These are phyloP conservation scores for Agrochola lychnidis DNA, from an alignment of 2,888 invertebrate genomes.

Conservation along the genomic window DNA sequence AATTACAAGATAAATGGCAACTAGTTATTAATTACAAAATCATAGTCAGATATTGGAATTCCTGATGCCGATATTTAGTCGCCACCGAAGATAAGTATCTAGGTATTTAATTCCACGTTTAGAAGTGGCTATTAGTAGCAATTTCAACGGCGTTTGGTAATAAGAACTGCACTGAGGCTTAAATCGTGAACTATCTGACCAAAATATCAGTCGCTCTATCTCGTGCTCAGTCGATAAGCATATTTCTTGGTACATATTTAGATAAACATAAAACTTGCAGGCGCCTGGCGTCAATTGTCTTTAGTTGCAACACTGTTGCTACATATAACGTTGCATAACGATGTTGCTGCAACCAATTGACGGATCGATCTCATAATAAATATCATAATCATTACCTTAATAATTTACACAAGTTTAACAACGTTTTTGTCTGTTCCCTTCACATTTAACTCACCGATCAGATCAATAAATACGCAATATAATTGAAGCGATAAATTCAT, in stretches of 20 bases:
- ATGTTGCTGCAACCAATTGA: slow-evolving; percentile 42
- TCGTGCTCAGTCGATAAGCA: slow-evolving; percentile 49
- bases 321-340: slow-evolving; percentile 43
- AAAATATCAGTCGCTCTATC: slow-evolving; percentile 54
- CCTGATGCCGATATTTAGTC: slow-evolving; percentile 55
- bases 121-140: slow-evolving; percentile 52
- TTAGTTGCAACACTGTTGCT: slow-evolving; percentile 50
- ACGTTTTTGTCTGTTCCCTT: slow-evolving; percentile 65
- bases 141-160: slow-evolving; percentile 48
- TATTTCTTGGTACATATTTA: slow-evolving; percentile 58
- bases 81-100: slow-evolving; percentile 53
- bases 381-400: slow-evolving; percentile 44
- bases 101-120: slow-evolving; percentile 58
- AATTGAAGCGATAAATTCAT: slow-evolving; percentile 75
- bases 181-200: slow-evolving; percentile 55
- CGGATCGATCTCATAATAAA: slow-evolving; percentile 49
- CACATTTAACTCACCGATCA: slow-evolving; percentile 67
- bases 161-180: slow-evolving; percentile 55
- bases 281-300: slow-evolving; percentile 58
- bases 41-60: slow-evolving; percentile 49
- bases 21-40: slow-evolving; percentile 59
- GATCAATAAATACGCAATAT: slow-evolving; percentile 61
- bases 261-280: slow-evolving; percentile 51
- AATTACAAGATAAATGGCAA: slow-evolving; percentile 57
- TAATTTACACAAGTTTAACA: slow-evolving; percentile 47